Percentiles rank a stretch among this genome's conserved stretches.
Evolutionary conservation across 2,888 invertebrate species (phyloP).

Genomic region (Eupeodes latifasciatus): DNA sequence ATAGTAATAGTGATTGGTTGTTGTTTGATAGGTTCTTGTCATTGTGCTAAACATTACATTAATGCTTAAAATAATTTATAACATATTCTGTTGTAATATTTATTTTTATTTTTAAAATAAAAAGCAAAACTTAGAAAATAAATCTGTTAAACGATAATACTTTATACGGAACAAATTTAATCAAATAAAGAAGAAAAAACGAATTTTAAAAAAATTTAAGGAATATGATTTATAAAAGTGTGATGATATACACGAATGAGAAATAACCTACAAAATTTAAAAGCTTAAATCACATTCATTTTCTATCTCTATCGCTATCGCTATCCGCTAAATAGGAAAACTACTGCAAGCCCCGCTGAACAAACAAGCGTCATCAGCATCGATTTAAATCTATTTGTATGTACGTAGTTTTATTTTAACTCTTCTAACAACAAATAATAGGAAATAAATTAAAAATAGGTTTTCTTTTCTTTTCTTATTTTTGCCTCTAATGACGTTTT

Average conservation of each 20-base stretch:
- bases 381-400: conserved; percentile 29
- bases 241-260: conserved; percentile 45
- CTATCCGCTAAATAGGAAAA: conserved; percentile 60
- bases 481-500: conserved; percentile 73
- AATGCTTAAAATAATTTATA: conserved; percentile 61
- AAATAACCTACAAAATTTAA: conserved; percentile 62
- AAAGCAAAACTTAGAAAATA: conserved; percentile 42
- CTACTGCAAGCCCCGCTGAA: conserved; percentile 38
- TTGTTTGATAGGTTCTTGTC: conserved; percentile 45
- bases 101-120: conserved; percentile 1
- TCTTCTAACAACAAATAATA: conserved; percentile 21
- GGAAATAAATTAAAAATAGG: conserved; percentile 24
- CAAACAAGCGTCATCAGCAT: conserved; percentile 42
- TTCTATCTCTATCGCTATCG: conserved; percentile 38
- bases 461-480: conserved; percentile 45
- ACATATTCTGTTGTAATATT: conserved; percentile 20
- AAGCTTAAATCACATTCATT: conserved; percentile 73
- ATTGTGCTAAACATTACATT: conserved; percentile 65
- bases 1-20: conserved; percentile 31
- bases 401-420: conserved; percentile 29
- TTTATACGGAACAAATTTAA: conserved; percentile 61
- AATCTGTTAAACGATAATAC: conserved; percentile 65
- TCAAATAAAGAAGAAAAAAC: conserved; percentile 22
- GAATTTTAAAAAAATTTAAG: not conserved
- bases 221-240: conserved; percentile 2